Conservation (phyloP, 2,888 invertebrate species). For the Ligdia adustata region DNA sequence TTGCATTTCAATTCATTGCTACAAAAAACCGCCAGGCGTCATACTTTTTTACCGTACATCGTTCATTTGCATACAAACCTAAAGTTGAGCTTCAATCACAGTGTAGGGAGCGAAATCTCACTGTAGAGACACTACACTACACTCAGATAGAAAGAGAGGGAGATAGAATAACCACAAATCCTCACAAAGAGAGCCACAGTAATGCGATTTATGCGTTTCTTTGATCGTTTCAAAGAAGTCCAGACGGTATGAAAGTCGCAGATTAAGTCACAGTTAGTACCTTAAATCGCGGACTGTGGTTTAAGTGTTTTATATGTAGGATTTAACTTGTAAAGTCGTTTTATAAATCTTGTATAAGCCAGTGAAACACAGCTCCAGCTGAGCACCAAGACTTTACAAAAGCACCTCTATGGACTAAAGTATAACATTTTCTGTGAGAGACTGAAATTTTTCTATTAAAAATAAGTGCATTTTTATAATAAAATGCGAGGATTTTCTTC, state of each 20-base stretch:
- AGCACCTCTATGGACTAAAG: background rate
- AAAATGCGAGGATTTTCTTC: background rate
- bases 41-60: slow-evolving; percentile 16
- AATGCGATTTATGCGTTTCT: slow-evolving; percentile 36
- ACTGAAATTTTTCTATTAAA: background rate
- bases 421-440: background rate
- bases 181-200: slow-evolving; percentile 21
- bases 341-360: slow-evolving; percentile 6
- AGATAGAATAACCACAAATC: slow-evolving; percentile 22
- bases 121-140: slow-evolving; percentile 1
- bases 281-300: slow-evolving; percentile 1
- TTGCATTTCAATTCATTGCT: slow-evolving; percentile 10
- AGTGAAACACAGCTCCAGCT: background rate
- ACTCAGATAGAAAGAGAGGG: slow-evolving; percentile 2
- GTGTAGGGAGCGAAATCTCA: slow-evolving; percentile 14
- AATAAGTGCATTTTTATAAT: background rate
- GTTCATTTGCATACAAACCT: slow-evolving; percentile 33
- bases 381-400: background rate
- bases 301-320: slow-evolving; percentile 15
- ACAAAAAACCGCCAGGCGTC: slow-evolving; percentile 26
- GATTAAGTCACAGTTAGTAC: slow-evolving; percentile 1
- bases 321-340: slow-evolving; percentile 20
- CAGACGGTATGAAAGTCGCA: slow-evolving; percentile 30
- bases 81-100: slow-evolving; percentile 25
- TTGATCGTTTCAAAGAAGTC: slow-evolving; percentile 30